Base-by-base conservation (phyloP, 1,140 invertebrate genomes). In the Halesus radiatus region DNA sequence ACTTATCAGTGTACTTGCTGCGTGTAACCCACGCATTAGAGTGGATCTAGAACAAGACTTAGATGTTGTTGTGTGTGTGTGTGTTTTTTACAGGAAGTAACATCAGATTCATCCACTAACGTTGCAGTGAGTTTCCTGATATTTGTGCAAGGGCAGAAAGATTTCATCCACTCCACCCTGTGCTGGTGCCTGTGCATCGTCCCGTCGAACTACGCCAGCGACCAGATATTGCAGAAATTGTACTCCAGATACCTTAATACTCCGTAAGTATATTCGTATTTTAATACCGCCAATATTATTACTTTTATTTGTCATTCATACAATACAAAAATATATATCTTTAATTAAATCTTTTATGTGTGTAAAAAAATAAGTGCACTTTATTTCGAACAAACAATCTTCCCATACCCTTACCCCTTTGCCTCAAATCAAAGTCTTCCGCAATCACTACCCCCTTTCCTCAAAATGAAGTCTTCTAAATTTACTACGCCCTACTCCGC, bases 181-280 rank as follows among this genome's bases (percentile, higher is more conserved):
- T 78, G 76, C 62, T 78, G 76, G 76, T 64, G 45, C 16, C 62
- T 78, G n/a, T 78, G 76, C 50, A 66, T 78, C 20, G 26, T 68
- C 1, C 76, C 76, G 15, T 60, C 76, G 2, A 78, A 78, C 26
- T 78, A 78, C 76, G 76, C 76, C 37, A 52, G 60, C n/a, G 76
- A 78, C 23, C 60, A 66, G 26, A 22, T 60, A 52, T 23, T 72
- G 45, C 52, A 72, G 15, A 72, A 72, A 15, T 52, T 72, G 68
- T 68, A 68, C 29, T 18, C 8, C 16, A 7, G 26, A 37, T 68
- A 68, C 37, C 29, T 68, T 5, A 32, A 68, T 13, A 68, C 64
- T 45, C 29, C 64, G 64, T 68, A 68, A 18, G 64, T 68, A 45
- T 26, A 15, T 45, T 2, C 7, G 10, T 45, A 45, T 45, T 45